A percentile compares a stretch with the other conserved stretches of the same genome.
Conservation (phyloP, 2,113 vertebrate species). For the Gambusia holbrooki region DNA sequence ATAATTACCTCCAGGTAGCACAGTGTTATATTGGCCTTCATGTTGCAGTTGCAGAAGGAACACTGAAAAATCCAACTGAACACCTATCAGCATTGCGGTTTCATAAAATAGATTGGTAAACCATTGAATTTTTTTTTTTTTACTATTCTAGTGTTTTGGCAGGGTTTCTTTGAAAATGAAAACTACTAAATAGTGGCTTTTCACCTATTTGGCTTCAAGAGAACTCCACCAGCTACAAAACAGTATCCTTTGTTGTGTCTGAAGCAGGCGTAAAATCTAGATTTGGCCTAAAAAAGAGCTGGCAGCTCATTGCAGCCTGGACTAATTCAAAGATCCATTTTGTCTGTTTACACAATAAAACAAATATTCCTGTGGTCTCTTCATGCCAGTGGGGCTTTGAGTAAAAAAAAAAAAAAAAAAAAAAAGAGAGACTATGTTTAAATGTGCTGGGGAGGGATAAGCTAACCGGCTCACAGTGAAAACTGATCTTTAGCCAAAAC, state of each 20-base stretch:
- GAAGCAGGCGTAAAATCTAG: constrained; percentile 44
- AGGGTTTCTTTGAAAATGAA: constrained; percentile 37
- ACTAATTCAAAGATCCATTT: constrained; percentile 62
- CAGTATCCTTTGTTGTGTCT: constrained; percentile 55
- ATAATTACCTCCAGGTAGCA: not conserved
- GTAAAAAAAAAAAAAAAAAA: constrained; percentile 16
- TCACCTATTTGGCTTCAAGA: constrained; percentile 54
- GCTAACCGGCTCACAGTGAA: constrained; percentile 39
- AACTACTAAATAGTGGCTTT: constrained; percentile 46
- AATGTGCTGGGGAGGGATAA: constrained; percentile 35
- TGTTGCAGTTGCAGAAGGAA: not conserved
- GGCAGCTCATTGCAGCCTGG: constrained; percentile 28
- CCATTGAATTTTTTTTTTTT: not conserved
- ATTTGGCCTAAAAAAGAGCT: constrained; percentile 39
- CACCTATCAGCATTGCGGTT: not conserved
- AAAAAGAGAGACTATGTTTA: constrained; percentile 35
- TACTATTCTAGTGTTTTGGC: constrained; percentile 24
- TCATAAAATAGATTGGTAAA: constrained; percentile 20
- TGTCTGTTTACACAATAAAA: constrained; percentile 62
- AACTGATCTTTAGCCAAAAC: constrained; percentile 43
- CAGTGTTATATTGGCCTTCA: not conserved
- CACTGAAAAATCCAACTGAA: not conserved
- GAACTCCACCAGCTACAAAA: constrained; percentile 13
- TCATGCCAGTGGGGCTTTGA: constrained; percentile 52
- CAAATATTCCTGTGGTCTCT: constrained; percentile 56